These are phyloP conservation scores for Odocoileus hemionus DNA, from an alignment of 2,113 vertebrate genomes.

Conservation along the genomic window DNA sequence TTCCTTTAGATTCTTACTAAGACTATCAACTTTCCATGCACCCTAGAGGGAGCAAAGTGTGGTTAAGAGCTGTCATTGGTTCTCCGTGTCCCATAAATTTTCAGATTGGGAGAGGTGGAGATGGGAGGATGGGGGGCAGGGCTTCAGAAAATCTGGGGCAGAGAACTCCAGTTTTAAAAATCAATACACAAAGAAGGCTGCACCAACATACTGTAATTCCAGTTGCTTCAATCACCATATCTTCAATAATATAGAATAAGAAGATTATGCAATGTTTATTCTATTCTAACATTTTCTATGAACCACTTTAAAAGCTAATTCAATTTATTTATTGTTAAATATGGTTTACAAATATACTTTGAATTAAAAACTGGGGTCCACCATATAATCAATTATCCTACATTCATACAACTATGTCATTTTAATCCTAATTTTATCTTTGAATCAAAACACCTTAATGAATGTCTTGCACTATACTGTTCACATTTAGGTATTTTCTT, in stretches of 20 bases:
- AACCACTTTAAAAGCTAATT: background rate
- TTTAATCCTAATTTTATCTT: background rate
- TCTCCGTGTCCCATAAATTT: background rate
- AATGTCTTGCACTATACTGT: background rate
- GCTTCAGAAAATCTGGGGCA: background rate
- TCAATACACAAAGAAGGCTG: background rate
- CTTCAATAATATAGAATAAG: background rate
- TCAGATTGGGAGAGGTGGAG: background rate
- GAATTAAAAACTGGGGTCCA: background rate
- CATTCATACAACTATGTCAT: background rate
- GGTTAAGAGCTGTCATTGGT: background rate
- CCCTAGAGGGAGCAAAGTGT: background rate
- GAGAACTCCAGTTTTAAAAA: slow-evolving; percentile 4
- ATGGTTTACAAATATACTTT: background rate
- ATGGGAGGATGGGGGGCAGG: background rate
- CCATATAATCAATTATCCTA: background rate
- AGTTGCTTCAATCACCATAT: background rate
- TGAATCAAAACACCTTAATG: background rate
- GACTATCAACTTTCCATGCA: background rate
- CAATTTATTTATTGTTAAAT: background rate
- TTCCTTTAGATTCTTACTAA: background rate
- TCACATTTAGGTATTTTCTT: background rate
- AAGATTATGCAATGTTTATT: background rate
- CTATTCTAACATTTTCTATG: background rate
- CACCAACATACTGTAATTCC: background rate